Percentiles rank a stretch among this genome's conserved stretches.
phyloP scores from a whole-genome alignment of 2,797 vertebrate species.

The Anguilla pacifica region DNA sequence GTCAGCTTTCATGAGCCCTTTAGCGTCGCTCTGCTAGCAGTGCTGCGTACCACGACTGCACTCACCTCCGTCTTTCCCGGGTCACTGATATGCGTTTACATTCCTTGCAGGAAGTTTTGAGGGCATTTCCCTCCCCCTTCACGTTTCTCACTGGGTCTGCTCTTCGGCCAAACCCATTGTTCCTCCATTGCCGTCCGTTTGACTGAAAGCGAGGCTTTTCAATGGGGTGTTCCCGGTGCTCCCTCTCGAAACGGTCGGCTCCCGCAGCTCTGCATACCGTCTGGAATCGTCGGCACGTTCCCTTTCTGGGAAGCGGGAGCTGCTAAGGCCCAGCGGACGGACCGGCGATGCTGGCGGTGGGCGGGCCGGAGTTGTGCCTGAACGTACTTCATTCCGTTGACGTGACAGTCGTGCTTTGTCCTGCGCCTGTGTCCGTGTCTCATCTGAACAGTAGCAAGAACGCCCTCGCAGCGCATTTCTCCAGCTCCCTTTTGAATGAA shows the following conservation, averaged over 20 bases:
- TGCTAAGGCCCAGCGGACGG: neutral
- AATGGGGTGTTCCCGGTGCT: neutral
- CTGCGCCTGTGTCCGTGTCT: conserved; percentile 34
- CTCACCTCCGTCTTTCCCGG: too few species aligned
- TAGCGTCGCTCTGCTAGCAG: neutral
- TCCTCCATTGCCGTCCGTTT: neutral
- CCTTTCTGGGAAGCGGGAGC: neutral
- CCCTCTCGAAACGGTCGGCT: neutral
- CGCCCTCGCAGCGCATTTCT: conserved; percentile 12
- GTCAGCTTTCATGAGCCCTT: neutral
- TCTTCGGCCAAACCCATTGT: too few species aligned
- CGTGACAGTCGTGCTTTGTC: conserved; percentile 33
- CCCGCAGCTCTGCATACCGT: too few species aligned
- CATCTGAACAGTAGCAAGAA: neutral
- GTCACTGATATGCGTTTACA: neutral
- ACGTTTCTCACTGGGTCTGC: neutral
- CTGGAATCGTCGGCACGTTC: neutral
- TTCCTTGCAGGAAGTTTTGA: conserved; percentile 15
- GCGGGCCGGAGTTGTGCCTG: neutral
- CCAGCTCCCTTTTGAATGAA: neutral
- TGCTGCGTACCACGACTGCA: neutral
- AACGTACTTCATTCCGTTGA: conserved; percentile 34
- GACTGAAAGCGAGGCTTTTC: neutral
- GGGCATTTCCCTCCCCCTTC: neutral
- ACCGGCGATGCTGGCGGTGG: neutral